These are phyloP conservation scores for Apantesis nais DNA, from an alignment of 2,888 invertebrate species.

Conservation along the genomic window DNA sequence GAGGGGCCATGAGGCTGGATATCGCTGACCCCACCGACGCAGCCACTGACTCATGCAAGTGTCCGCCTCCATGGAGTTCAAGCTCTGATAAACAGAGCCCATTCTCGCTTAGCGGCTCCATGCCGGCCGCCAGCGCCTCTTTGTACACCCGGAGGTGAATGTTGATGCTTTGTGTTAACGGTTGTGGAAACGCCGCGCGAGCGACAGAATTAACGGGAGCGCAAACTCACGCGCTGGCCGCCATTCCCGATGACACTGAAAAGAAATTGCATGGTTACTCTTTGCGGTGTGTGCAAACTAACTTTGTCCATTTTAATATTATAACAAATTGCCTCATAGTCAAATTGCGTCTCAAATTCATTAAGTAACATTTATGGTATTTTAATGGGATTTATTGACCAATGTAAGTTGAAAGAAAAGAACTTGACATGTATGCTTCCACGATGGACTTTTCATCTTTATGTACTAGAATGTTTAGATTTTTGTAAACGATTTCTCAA, in stretches of 20 bases:
- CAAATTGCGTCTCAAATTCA: too few relatives aligned
- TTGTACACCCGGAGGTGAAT: slow-evolving; percentile 86
- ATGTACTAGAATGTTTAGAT: too few relatives aligned
- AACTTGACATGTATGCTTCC: too few relatives aligned
- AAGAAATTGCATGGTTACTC: slow-evolving; percentile 23
- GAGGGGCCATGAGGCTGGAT: slow-evolving; percentile 83
- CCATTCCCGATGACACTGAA: slow-evolving; percentile 45
- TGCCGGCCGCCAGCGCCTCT: slow-evolving; percentile 87
- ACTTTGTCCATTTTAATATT: too few relatives aligned
- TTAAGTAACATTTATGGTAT: not conserved
- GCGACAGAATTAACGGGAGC: slow-evolving; percentile 35
- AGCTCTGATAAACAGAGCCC: slow-evolving; percentile 91
- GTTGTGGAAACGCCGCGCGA: slow-evolving; percentile 49
- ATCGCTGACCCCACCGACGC: slow-evolving; percentile 84
- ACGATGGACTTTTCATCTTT: too few relatives aligned
- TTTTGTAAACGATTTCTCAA: too few relatives aligned
- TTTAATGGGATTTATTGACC: not conserved
- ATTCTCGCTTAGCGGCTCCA: slow-evolving; percentile 89
- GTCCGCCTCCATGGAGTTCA: slow-evolving; percentile 82
- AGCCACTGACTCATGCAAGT: slow-evolving; percentile 82
- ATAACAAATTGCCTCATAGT: too few relatives aligned
- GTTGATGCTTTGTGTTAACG: slow-evolving; percentile 67
- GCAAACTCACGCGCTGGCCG: slow-evolving; percentile 36
- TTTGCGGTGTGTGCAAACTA: not conserved
- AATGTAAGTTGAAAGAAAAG: too few relatives aligned